These are phyloP conservation scores for Setophaga coronata DNA, from an alignment of 2,113 vertebrate genomes.

Conservation along the genomic window DNA sequence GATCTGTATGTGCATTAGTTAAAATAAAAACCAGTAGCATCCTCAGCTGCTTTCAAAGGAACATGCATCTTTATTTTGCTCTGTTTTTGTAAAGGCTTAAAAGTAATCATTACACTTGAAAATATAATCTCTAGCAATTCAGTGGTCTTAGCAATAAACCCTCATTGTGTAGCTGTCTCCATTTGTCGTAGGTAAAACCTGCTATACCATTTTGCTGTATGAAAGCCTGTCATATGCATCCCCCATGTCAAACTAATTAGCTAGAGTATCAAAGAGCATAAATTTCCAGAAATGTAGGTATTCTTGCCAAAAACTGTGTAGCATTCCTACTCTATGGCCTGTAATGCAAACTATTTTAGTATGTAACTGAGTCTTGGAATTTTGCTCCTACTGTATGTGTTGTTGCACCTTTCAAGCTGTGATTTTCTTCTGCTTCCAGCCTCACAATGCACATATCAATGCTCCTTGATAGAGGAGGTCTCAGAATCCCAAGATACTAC, in stretches of 20 bases:
- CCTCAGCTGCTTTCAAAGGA: neutral
- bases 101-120: neutral
- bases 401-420: neutral
- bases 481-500: neutral
- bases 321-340: neutral
- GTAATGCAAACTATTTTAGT: neutral
- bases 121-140: neutral
- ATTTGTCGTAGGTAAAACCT: neutral
- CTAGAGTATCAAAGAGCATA: neutral
- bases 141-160: neutral
- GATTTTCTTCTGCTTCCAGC: neutral
- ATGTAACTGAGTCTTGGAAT: neutral
- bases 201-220: neutral
- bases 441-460: neutral
- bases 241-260: neutral
- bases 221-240: neutral
- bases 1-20: neutral
- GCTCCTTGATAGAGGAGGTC: neutral
- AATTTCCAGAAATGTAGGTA: neutral
- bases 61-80: neutral
- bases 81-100: neutral
- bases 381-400: rapidly evolving
- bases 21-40: neutral
- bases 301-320: neutral
- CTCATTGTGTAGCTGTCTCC: neutral